These are phyloP conservation scores for Penaeus monodon DNA, from an alignment of 2,888 invertebrate species.

Conservation along the genomic window DNA sequence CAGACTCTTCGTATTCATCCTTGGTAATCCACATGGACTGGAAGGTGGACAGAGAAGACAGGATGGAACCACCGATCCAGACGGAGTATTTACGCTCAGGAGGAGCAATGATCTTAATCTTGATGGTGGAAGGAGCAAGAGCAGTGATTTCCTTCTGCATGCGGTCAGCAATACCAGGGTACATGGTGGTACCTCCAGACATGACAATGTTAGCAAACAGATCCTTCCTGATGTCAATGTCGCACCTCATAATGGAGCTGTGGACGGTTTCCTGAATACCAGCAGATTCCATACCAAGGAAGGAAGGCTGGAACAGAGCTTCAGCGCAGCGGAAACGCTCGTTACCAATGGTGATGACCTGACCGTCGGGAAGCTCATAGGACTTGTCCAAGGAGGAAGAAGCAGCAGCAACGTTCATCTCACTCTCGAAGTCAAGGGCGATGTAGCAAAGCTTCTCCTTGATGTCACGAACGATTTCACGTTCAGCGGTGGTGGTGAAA, in stretches of 20 bases:
- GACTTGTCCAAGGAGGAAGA: slow-evolving; percentile 54
- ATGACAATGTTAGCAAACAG: slow-evolving; percentile 69
- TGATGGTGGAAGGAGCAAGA: slow-evolving; percentile 80
- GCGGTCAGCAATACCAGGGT: slow-evolving; percentile 91
- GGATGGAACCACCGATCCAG: slow-evolving; percentile 91
- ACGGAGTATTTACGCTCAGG: slow-evolving; percentile 92
- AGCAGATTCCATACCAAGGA: slow-evolving; percentile 72
- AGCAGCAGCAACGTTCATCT: slow-evolving; percentile 48
- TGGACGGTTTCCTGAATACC: slow-evolving; percentile 84
- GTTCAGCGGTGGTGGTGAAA: slow-evolving; percentile 61
- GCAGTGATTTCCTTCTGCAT: slow-evolving; percentile 92
- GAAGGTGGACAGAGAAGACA: slow-evolving; percentile 90
- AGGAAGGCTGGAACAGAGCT: slow-evolving; percentile 59
- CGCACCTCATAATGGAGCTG: slow-evolving; percentile 64
- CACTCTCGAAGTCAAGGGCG: slow-evolving; percentile 59
- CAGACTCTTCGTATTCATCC: slow-evolving; percentile 90
- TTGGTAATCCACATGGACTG: slow-evolving; percentile 94
- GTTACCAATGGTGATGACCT: slow-evolving; percentile 59
- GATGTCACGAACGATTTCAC: slow-evolving; percentile 61
- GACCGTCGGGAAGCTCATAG: slow-evolving; percentile 60
- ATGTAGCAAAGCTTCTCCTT: slow-evolving; percentile 62
- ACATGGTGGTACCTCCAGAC: slow-evolving; percentile 95
- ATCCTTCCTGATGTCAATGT: slow-evolving; percentile 65
- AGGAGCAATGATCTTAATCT: slow-evolving; percentile 94
- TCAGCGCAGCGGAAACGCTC: slow-evolving; percentile 55